Conservation (phyloP, 2,797 vertebrate species). For the Cyclopterus lumpus region DNA sequence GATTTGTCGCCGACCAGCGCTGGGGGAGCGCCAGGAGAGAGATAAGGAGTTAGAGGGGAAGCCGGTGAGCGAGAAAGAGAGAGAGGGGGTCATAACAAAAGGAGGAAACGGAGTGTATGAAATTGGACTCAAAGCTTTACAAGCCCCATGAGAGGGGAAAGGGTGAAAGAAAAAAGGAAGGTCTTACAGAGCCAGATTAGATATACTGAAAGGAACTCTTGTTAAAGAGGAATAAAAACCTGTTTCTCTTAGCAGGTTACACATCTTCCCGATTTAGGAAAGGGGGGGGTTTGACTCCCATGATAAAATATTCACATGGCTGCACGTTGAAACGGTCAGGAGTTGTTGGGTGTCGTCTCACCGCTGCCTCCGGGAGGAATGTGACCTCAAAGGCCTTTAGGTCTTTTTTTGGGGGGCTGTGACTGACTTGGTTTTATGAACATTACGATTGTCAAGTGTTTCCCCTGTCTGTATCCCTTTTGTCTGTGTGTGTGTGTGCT, state of each 20-base stretch:
- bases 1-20: constrained; percentile 62
- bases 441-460: neutral
- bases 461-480: neutral
- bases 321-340: constrained; percentile 13
- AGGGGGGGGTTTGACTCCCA: constrained; percentile 5
- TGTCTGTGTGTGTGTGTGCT: too few relatives aligned
- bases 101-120: constrained; percentile 67
- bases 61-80: neutral
- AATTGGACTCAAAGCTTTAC: constrained; percentile 70
- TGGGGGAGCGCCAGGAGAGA: constrained; percentile 15
- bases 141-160: constrained; percentile 46
- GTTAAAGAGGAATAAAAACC: constrained; percentile 54
- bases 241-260: constrained; percentile 20
- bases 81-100: constrained; percentile 48
- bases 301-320: constrained; percentile 41
- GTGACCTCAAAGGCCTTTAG: neutral
- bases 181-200: constrained; percentile 51
- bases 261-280: constrained; percentile 20
- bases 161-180: constrained; percentile 25
- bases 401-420: too few relatives aligned
- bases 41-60: neutral
- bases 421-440: neutral
- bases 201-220: constrained; percentile 40
- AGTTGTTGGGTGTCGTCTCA: neutral
- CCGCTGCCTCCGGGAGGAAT: constrained; percentile 2